phyloP scores from a whole-genome alignment of 2,888 invertebrate genomes.

The Alloscopus bannaensis region DNA sequence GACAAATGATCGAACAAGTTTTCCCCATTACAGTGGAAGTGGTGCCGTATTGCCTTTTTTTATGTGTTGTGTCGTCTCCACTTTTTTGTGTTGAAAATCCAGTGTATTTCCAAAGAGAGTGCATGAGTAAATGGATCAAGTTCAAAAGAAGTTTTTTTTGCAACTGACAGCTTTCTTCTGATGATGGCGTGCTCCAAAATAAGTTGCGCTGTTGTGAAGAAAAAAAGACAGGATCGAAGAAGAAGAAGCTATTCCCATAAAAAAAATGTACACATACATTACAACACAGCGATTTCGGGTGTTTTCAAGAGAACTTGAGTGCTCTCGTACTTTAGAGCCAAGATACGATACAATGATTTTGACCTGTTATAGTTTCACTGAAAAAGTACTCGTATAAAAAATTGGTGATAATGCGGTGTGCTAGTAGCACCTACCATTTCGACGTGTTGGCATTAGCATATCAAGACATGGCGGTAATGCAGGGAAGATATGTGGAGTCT shows the following conservation, averaged over 20 bases:
- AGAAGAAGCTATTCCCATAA: conserved; percentile 55
- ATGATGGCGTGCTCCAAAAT: conserved; percentile 8
- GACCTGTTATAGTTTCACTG: conserved; percentile 28
- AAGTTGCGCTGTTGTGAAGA: conserved; percentile 17
- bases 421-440: conserved; percentile 13
- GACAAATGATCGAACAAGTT: conserved; percentile 60
- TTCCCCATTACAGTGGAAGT: conserved; percentile 60
- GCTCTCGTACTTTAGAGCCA: conserved; percentile 39
- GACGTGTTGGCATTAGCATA: conserved; percentile 30
- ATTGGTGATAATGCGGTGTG: conserved; percentile 32
- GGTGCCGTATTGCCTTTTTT: not conserved
- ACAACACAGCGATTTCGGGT: not conserved
- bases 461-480: not conserved
- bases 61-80: conserved; percentile 12
- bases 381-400: conserved; percentile 48
- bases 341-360: not conserved
- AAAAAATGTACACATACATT: conserved; percentile 1
- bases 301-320: conserved; percentile 25
- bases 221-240: conserved; percentile 56
- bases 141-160: conserved; percentile 52
- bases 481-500: conserved; percentile 12
- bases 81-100: conserved; percentile 28
- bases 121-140: conserved; percentile 30
- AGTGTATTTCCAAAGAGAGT: not conserved
- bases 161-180: conserved; percentile 61